Percentiles rank a stretch among this genome's conserved stretches.
phyloP scores from a whole-genome alignment of 2,113 vertebrate genomes.

The Apus apus region DNA sequence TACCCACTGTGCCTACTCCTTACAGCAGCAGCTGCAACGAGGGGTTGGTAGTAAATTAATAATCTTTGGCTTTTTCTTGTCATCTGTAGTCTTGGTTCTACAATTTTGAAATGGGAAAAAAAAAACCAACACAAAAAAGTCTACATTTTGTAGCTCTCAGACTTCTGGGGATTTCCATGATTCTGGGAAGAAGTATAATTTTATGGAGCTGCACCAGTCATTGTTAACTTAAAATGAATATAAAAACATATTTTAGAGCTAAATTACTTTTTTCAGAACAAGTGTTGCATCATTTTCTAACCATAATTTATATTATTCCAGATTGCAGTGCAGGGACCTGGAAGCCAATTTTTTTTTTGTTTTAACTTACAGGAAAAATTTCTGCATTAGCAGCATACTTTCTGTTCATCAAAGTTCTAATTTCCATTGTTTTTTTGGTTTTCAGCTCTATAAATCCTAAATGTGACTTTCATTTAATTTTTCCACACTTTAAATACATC shows the following conservation, averaged over 20 bases:
- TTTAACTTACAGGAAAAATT: conserved; percentile 14
- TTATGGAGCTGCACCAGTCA: neutral
- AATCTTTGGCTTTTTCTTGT: neutral
- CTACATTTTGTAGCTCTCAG: neutral
- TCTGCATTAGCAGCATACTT: conserved; percentile 35
- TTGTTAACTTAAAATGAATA: conserved; percentile 22
- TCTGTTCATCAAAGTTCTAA: conserved; percentile 64
- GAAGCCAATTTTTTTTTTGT: conserved; percentile 16
- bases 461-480: conserved; percentile 76
- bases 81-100: neutral
- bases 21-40: neutral
- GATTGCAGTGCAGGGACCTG: neutral
- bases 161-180: neutral
- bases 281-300: neutral
- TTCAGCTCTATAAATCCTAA: conserved; percentile 76
- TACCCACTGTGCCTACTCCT: neutral
- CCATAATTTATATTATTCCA: neutral
- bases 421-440: conserved; percentile 69
- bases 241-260: conserved; percentile 2
- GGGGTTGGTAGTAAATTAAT: neutral
- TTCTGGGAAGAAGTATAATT: conserved; percentile 30
- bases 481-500: conserved; percentile 76
- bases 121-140: too few relatives aligned
- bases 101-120: neutral
- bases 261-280: conserved; percentile 20